phyloP scores from a whole-genome alignment of 1,140 invertebrate species.

The Spodoptera frugiperda region DNA sequence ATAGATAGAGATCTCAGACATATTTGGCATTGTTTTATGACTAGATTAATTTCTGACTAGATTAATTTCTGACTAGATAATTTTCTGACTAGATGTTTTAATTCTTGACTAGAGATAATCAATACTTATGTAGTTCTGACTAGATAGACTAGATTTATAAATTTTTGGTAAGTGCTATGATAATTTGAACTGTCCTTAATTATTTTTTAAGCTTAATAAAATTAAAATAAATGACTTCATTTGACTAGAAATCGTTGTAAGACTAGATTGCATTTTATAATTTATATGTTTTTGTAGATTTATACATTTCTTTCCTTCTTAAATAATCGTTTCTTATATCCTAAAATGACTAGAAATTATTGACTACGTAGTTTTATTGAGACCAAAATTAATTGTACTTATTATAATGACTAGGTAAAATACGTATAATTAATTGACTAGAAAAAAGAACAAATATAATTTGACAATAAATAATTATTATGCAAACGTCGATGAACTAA shows the following conservation, averaged over 20 bases:
- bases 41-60: background rate
- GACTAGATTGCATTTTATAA: constrained; percentile 29
- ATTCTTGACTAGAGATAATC: constrained; percentile 3
- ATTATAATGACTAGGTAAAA: too few relatives aligned
- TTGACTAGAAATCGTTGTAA: constrained; percentile 39
- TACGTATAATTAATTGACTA: too few relatives aligned
- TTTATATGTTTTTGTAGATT: background rate
- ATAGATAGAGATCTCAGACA: background rate
- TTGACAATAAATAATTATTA: too few relatives aligned
- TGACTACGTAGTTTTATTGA: too few relatives aligned
- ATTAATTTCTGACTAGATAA: background rate
- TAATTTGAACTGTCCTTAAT: background rate
- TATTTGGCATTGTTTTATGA: background rate
- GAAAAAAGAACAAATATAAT: too few relatives aligned
- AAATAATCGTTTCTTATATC: background rate
- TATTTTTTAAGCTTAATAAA: background rate
- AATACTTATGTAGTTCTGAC: background rate
- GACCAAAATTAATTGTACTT: too few relatives aligned
- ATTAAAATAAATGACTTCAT: background rate
- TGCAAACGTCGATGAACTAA: too few relatives aligned
- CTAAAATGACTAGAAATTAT: constrained; percentile 28
- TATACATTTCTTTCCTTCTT: background rate
- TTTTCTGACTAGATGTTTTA: background rate
- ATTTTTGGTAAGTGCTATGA: background rate
- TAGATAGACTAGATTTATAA: constrained; percentile 2